Conservation (phyloP, 1,140 invertebrate species). For the Hetaerina americana region DNA sequence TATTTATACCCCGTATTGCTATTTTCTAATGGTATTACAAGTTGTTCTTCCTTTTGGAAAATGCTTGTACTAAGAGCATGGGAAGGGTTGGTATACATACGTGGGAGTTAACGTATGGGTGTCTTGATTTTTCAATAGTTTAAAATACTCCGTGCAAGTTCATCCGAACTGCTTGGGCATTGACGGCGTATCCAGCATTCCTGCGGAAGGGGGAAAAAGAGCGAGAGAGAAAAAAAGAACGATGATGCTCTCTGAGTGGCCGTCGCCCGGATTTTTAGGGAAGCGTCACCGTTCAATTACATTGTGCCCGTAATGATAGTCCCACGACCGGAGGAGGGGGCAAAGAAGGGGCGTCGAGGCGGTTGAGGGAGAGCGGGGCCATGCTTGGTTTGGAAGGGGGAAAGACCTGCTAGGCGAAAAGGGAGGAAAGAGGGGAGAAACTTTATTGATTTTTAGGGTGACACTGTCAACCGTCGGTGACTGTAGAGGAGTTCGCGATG, state of each 20-base stretch:
- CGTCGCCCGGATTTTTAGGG: slow-evolving; percentile 15
- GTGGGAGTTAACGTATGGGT: too few species aligned
- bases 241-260: slow-evolving; percentile 14
- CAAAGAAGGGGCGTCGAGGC: background rate
- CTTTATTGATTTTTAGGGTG: slow-evolving; percentile 53
- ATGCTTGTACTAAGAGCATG: too few species aligned
- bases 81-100: too few species aligned
- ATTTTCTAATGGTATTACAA: too few species aligned
- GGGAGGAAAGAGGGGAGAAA: slow-evolving; percentile 32
- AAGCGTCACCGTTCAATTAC: slow-evolving; percentile 18
- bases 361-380: background rate
- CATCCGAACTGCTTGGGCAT: background rate
- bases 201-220: background rate
- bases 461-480: slow-evolving; percentile 37
- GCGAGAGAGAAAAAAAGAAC: background rate
- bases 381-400: background rate
- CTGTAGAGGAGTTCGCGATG: slow-evolving; percentile 25
- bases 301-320: slow-evolving; percentile 20
- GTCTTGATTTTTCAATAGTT: too few species aligned
- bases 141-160: too few species aligned
- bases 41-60: too few species aligned
- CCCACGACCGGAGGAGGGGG: background rate
- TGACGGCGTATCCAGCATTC: background rate
- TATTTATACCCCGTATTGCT: too few species aligned
- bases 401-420: background rate